Base-by-base conservation (phyloP, 2,797 vertebrate species). In the Mus minutoides region DNA sequence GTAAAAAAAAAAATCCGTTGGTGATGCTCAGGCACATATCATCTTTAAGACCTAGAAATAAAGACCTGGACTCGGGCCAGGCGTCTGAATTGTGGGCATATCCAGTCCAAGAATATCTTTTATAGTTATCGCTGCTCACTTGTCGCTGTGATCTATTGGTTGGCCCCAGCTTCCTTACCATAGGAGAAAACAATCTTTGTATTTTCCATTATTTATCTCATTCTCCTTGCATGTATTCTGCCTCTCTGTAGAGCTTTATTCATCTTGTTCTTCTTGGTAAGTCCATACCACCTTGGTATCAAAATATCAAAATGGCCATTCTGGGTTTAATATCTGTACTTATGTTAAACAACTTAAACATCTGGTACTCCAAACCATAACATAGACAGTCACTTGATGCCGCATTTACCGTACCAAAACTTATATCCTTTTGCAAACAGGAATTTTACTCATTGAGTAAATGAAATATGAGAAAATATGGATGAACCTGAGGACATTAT, bases 41-140 rank as follows among this genome's bases (percentile, higher is more conserved):
- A 98, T 98, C 98, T 98, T 98, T 98, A 98, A 98, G 98, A 97
- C 96, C 95, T 95, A 90, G 96, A 98, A 98, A 98, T 98, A 98
- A 98, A 98, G 97, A 98, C 92, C 97, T 98, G 98, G 98, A 98
- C 37, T 97, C 95, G 93, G 98, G 97, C 97, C 98, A 98, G 98
- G 95, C 94, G 92, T 92, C 97, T 98, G 97, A 98, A 98, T 97
- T 98, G 97, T 98, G 97, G 89, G 96, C 64, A 96, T 98, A 97
- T 95, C 97, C 97, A 93, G 98, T 98, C 94, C 95, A 97, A 98
- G 97, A 98, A 92, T 98, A 98, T 98, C 97, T 98, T 98, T 98
- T 98, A 97, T 85, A 98, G 98, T 95, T 97, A 98, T 98, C 97
- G 94, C 95, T 12, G 7, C 96, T 98, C 96, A 97, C 96, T 98